Percentiles rank a stretch among this genome's conserved stretches.
Conservation (phyloP, 2,888 invertebrate species). For the Bursaphelenchus okinawaensis region DNA sequence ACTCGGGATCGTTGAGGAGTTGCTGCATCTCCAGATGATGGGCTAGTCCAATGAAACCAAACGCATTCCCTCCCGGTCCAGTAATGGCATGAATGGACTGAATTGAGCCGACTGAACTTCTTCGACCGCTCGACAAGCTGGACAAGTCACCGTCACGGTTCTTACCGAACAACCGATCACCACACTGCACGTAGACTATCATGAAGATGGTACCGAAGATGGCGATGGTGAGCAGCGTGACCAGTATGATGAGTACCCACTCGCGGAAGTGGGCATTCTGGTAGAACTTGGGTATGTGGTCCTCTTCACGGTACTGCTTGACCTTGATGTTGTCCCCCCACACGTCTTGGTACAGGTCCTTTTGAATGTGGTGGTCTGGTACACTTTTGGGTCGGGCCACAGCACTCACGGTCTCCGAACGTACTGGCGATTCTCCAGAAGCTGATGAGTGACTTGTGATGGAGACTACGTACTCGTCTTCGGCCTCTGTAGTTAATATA, state of each 20-base stretch:
- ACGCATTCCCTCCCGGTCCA: not conserved
- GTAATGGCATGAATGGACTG: not conserved
- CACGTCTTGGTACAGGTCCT: not conserved
- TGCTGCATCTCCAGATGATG: not conserved
- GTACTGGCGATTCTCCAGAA: conserved; percentile 15
- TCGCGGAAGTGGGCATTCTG: not conserved
- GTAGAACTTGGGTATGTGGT: not conserved
- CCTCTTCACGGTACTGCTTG: not conserved
- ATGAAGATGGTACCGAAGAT: not conserved
- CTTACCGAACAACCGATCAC: not conserved
- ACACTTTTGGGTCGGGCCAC: not conserved
- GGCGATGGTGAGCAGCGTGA: not conserved
- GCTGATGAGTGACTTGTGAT: conserved; percentile 18
- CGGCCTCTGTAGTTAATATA: not conserved
- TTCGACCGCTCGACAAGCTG: conserved; percentile 1
- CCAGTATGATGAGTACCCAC: not conserved
- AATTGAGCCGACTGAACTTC: not conserved
- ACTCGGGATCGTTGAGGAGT: not conserved
- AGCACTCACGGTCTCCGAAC: not conserved
- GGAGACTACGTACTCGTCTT: conserved; percentile 7
- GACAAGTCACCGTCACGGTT: not conserved
- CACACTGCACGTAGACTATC: not conserved
- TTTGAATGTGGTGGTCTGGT: not conserved
- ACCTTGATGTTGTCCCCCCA: not conserved
- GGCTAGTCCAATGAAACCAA: not conserved